These are phyloP conservation scores for Callocephalon fimbriatum DNA, from an alignment of 2,113 vertebrate species.

Conservation along the genomic window DNA sequence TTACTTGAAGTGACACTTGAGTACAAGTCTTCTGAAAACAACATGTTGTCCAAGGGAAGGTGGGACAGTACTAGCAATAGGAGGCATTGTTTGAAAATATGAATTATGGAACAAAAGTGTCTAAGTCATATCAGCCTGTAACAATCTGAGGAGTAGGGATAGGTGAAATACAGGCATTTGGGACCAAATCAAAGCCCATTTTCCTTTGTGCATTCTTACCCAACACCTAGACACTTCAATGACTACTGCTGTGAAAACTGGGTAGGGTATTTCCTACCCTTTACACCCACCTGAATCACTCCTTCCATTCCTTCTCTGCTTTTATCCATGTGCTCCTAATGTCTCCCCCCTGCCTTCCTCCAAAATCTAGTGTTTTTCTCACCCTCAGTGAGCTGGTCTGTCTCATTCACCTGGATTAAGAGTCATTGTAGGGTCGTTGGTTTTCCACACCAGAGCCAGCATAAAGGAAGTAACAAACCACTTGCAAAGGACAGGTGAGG, in stretches of 20 bases:
- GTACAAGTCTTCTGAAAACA: neutral
- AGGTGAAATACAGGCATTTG: neutral
- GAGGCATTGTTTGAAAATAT: neutral
- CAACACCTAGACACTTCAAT: neutral
- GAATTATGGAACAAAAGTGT: neutral
- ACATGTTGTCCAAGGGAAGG: neutral
- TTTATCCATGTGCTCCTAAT: fast-evolving
- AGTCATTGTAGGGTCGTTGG: neutral
- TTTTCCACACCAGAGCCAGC: neutral
- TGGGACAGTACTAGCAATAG: neutral
- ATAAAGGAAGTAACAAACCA: neutral
- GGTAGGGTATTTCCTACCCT: neutral
- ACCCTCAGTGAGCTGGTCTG: neutral
- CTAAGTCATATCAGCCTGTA: neutral
- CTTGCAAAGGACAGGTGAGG: neutral
- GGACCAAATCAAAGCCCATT: neutral
- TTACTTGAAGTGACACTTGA: neutral
- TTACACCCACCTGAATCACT: neutral
- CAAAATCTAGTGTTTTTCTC: neutral
- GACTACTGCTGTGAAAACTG: neutral
- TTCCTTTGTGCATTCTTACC: neutral
- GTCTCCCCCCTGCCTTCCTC: fast-evolving
- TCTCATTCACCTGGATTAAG: neutral
- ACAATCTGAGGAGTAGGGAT: neutral
- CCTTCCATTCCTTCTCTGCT: neutral